Evolutionary conservation across 2,888 invertebrate genomes (phyloP).

Genomic region (Leptinotarsa rubiginosa): DNA sequence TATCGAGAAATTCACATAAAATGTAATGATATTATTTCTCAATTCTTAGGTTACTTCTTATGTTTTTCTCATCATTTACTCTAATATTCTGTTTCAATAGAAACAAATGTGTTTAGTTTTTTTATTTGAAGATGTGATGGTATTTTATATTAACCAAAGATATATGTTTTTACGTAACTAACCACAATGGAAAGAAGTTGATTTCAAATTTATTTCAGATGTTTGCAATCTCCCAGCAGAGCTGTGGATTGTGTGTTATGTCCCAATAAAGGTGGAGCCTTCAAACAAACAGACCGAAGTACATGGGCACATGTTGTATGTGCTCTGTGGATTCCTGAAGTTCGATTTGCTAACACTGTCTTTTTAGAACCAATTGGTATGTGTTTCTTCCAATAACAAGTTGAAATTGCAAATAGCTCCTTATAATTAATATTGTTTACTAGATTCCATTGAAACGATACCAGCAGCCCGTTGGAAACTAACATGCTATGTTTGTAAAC

Average conservation of each 20-base stretch:
- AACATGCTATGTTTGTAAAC: constrained; percentile 97
- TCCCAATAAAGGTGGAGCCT: constrained; percentile 97
- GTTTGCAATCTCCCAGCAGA: constrained; percentile 94
- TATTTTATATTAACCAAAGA: no score
- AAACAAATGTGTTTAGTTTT: no score
- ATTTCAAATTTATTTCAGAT: constrained; percentile 68
- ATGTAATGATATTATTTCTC: no score
- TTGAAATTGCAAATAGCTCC: neutral
- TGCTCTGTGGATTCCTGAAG: constrained; percentile 99
- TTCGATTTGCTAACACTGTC: constrained; percentile 96
- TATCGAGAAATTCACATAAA: no score
- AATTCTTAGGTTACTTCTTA: no score
- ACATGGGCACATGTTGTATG: constrained; percentile 99
- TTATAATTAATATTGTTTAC: constrained; percentile 15
- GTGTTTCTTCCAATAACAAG: constrained; percentile 43
- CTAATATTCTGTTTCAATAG: no score
- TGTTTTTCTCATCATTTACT: no score
- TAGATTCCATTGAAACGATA: constrained; percentile 94
- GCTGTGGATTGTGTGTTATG: constrained; percentile 98
- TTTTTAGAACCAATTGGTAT: constrained; percentile 94
- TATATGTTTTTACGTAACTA: no score
- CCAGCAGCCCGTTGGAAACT: constrained; percentile 96
- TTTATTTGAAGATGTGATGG: no score
- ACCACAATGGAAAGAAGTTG: neutral
- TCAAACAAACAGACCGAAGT: constrained; percentile 96